Evolutionary conservation across 2,113 vertebrate genomes (phyloP).

Genomic region (Amphiprion ocellaris): DNA sequence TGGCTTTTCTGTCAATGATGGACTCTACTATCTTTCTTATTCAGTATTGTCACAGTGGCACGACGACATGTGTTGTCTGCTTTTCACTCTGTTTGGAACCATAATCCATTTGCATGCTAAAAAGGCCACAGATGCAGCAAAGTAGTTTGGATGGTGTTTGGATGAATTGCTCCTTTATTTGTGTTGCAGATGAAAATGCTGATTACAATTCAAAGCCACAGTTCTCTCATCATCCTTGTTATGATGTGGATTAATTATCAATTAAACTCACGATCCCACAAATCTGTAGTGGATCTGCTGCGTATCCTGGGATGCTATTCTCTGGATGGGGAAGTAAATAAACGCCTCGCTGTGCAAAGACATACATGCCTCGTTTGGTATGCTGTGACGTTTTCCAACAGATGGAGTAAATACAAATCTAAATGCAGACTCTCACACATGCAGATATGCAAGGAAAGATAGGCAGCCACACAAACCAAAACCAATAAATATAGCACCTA

Average conservation of each 20-base stretch:
- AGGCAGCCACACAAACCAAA: constrained; percentile 22
- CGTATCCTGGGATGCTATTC: constrained; percentile 54
- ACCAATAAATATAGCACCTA: background rate
- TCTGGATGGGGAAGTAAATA: constrained; percentile 60
- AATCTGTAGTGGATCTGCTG: constrained; percentile 65
- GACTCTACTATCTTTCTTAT: background rate
- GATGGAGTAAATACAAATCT: constrained; percentile 59
- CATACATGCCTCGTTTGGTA: constrained; percentile 37
- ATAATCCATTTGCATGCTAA: constrained; percentile 15
- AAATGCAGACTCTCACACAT: constrained; percentile 35
- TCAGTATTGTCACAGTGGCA: background rate
- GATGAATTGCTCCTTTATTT: constrained; percentile 42
- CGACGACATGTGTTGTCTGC: background rate
- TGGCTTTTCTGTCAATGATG: background rate
- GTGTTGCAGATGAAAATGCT: constrained; percentile 48
- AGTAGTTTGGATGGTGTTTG: constrained; percentile 27
- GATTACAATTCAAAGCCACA: constrained; percentile 72
- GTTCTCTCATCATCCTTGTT: constrained; percentile 75
- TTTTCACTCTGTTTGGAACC: constrained; percentile 1
- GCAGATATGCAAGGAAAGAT: constrained; percentile 23
- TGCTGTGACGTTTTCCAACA: constrained; percentile 40
- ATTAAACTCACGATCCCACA: constrained; percentile 75
- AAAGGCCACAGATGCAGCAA: constrained; percentile 28
- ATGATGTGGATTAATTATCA: constrained; percentile 81
- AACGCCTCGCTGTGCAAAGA: constrained; percentile 46